Base-by-base conservation (phyloP, 2,888 invertebrate genomes). In the Drosophila tripunctata region DNA sequence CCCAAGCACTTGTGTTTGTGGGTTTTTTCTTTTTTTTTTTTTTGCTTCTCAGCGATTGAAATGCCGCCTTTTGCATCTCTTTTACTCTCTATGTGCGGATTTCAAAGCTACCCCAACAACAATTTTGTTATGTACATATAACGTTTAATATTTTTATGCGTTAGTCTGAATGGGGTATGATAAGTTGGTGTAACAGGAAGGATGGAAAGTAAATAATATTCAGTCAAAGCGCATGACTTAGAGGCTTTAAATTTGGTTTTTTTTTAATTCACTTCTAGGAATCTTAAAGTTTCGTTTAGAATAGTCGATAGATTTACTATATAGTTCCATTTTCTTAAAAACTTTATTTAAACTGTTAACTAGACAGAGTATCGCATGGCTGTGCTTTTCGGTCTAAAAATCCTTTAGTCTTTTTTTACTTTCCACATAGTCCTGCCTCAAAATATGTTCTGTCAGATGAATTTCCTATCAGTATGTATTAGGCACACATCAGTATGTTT, bases 91-190 rank as follows among this genome's bases (percentile, higher is more conserved):
- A 52, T 60, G 44, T 60, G n/a, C n/a, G 64, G 57, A 71, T 82
- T 73, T 70, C 48, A 71, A 70, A 78, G 68, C 85, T 84, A 74
- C 71, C 85, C 79, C 75, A 80, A 81, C 64, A 67, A 62, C 58
- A 63, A 61, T 52, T 61, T 73, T 73, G 60, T 69, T 82, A 56
- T 67, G 62, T 65, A 65, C 33, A 74, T 41, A 67, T 40, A 43
- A 44, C 61, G 74, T 56, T 82, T 60, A 60, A 66, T 70, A 58
- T 80, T 50, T 56, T 40, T 47, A 27, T 27, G 10, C 2, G 10
- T 0, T 10, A 27, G 10, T 27, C 1, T 8, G 27, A 2, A 27
- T 3, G 4, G 27, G 27, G 27, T 27, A 10, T 27, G 4, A 27
- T 2, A 10, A 4, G 27, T 27, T 27, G 7, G 24, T 24, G 8